These are phyloP conservation scores for Rotaria macrura DNA, from an alignment of 2,888 invertebrate species.

Conservation along the genomic window DNA sequence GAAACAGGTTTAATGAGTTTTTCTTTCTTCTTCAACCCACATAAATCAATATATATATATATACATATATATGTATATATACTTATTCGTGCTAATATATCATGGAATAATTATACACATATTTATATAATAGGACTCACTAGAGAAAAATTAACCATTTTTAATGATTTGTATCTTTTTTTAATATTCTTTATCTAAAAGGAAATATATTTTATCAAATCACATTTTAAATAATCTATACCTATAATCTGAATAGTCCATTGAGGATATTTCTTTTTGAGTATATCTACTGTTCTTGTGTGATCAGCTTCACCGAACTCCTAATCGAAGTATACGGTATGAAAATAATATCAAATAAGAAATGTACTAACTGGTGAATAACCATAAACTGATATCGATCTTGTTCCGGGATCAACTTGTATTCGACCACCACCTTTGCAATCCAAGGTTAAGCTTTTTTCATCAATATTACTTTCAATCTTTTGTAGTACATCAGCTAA, in stretches of 20 bases:
- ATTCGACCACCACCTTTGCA: background rate
- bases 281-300: background rate
- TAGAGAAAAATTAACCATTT: background rate
- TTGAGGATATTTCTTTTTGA: background rate
- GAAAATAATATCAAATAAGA: too few species aligned
- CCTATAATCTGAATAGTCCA: background rate
- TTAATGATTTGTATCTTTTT: background rate
- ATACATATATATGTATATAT: too few species aligned
- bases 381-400: background rate
- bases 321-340: background rate
- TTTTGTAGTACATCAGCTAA: background rate
- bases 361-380: background rate
- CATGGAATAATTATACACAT: background rate
- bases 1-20: background rate
- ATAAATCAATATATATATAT: too few species aligned
- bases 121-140: background rate
- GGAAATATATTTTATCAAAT: background rate
- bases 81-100: too few species aligned
- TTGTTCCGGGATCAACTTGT: background rate
- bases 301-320: conserved; percentile 5
- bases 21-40: too few species aligned
- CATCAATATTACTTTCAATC: background rate
- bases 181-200: background rate
- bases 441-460: background rate
- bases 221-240: background rate